Conservation (phyloP, 2,888 invertebrate genomes). For the Hirtodrosophila cameraria region DNA sequence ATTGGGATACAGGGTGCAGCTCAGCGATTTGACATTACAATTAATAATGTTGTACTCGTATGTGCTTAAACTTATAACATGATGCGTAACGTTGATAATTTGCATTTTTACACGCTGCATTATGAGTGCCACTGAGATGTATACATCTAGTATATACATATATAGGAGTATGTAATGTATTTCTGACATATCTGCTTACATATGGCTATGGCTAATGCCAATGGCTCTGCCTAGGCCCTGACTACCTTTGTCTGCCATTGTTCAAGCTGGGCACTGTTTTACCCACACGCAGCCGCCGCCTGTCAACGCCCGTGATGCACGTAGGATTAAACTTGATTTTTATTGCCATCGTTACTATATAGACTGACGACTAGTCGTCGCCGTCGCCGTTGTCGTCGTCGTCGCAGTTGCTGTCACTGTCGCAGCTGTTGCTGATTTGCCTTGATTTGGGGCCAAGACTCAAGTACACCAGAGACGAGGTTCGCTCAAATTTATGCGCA, state of each 20-base stretch:
- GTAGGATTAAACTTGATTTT: slow-evolving; percentile 80
- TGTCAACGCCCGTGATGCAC: slow-evolving; percentile 75
- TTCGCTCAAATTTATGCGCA: slow-evolving; percentile 65
- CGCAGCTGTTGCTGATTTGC: slow-evolving; percentile 55
- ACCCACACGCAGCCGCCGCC: slow-evolving; percentile 57
- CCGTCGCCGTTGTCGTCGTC: slow-evolving; percentile 12
- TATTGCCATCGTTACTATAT: slow-evolving; percentile 73
- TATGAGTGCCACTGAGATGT: slow-evolving; percentile 30
- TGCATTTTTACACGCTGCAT: slow-evolving; percentile 54
- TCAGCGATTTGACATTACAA: slow-evolving; percentile 68
- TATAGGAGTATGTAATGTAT: slow-evolving; percentile 9
- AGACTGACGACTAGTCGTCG: slow-evolving; percentile 51
- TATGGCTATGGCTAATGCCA: slow-evolving; percentile 63
- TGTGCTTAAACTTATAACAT: slow-evolving; percentile 59
- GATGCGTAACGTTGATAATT: slow-evolving; percentile 60
- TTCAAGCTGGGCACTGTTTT: slow-evolving; percentile 43
- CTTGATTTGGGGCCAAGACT: slow-evolving; percentile 61
- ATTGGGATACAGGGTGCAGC: slow-evolving; percentile 69
- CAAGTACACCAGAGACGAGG: slow-evolving; percentile 56
- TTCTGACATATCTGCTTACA: slow-evolving; percentile 42
- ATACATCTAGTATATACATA: slow-evolving; percentile 2
- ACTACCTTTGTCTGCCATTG: slow-evolving; percentile 58
- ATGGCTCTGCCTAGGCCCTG: slow-evolving; percentile 29
- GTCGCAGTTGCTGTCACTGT: slow-evolving; percentile 18
- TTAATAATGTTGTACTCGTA: slow-evolving; percentile 68